Evolutionary conservation across 1,140 invertebrate species (phyloP).

Genomic region (Bilobella aurantiaca): DNA sequence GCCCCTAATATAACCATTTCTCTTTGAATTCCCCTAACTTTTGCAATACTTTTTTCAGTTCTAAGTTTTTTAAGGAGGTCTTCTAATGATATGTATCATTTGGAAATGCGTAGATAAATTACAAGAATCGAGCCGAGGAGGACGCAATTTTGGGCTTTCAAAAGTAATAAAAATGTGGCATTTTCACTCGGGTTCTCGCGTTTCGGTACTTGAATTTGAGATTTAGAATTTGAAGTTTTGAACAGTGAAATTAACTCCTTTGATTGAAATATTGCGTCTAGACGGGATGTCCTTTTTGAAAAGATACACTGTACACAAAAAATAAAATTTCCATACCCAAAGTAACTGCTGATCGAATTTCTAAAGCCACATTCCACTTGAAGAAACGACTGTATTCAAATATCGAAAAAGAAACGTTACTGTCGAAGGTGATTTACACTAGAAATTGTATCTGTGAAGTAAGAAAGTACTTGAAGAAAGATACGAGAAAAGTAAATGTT

Average conservation of each 20-base stretch:
- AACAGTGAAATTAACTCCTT: neutral
- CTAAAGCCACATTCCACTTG: too few species aligned
- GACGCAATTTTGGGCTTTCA: neutral
- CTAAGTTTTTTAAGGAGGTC: too few species aligned
- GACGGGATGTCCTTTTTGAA: conserved; percentile 9
- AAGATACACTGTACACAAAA: neutral
- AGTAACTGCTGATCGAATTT: too few species aligned
- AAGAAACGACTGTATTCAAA: too few species aligned
- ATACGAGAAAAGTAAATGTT: too few species aligned
- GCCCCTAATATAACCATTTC: neutral
- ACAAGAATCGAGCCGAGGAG: neutral
- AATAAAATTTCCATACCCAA: too few species aligned
- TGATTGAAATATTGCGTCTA: conserved; percentile 27
- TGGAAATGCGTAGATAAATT: neutral
- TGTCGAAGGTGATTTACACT: too few species aligned
- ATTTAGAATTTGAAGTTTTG: neutral
- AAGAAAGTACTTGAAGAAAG: too few species aligned
- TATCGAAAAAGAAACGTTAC: too few species aligned
- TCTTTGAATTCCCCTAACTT: neutral
- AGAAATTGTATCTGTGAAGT: too few species aligned
- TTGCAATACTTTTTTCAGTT: too few species aligned
- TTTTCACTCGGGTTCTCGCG: too few species aligned
- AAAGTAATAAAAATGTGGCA: neutral
- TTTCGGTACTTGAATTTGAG: neutral
- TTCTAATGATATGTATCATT: neutral